phyloP scores from a whole-genome alignment of 2,797 vertebrate genomes.

The Pterois miles region DNA sequence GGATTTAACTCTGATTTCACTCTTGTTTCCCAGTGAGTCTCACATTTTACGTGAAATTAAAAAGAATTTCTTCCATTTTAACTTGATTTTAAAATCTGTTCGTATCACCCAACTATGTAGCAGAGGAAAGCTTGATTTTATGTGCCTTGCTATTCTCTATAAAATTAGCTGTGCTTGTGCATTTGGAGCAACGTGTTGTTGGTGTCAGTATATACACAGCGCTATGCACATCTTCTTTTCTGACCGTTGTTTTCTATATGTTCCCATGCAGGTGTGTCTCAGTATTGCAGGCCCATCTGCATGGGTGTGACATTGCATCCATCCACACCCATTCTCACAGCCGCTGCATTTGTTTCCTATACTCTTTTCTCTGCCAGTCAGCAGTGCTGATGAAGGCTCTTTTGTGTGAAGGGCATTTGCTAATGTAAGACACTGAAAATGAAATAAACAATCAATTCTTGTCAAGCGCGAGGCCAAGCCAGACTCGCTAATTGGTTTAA shows the following conservation, averaged over 20 bases:
- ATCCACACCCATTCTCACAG: conserved; percentile 22
- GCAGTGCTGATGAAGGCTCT: conserved; percentile 28
- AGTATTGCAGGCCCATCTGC: not conserved
- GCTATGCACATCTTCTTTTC: not conserved
- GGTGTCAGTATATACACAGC: not conserved
- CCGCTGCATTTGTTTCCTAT: conserved; percentile 24
- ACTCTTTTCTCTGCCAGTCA: conserved; percentile 27
- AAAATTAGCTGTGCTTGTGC: not conserved
- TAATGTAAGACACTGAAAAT: conserved; percentile 68
- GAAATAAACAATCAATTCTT: conserved; percentile 61
- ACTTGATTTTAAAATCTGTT: not conserved
- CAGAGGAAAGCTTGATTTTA: not conserved
- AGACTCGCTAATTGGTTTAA: conserved; percentile 61
- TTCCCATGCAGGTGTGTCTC: not conserved
- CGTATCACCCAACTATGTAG: not conserved
- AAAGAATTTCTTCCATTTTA: not conserved
- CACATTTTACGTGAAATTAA: not conserved
- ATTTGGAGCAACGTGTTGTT: not conserved
- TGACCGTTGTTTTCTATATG: not conserved
- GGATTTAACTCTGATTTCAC: not conserved
- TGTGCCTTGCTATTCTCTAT: not conserved
- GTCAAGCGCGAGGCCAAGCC: conserved; percentile 33
- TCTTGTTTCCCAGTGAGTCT: too few species aligned
- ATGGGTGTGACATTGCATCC: not conserved
- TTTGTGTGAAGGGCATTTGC: conserved; percentile 54